phyloP scores from a whole-genome alignment of 2,113 vertebrate genomes.

The Oceanites oceanicus region DNA sequence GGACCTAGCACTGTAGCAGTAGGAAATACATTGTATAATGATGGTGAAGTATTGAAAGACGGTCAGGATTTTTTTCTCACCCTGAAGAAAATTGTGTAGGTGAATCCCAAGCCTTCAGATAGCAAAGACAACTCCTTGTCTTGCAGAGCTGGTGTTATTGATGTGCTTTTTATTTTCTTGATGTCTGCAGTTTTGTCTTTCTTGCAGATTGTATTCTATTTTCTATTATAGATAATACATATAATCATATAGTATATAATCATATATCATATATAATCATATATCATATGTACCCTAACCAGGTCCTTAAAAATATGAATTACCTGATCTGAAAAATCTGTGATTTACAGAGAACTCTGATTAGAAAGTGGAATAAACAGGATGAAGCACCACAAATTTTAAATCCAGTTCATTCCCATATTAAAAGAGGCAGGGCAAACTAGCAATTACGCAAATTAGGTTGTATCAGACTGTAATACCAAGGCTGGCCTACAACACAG shows the following conservation, averaged over 20 bases:
- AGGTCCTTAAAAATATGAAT: not conserved
- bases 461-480: not conserved
- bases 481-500: not conserved
- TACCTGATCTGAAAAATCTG: not conserved
- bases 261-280: no score
- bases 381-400: not conserved
- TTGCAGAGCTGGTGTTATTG: not conserved
- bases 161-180: not conserved
- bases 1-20: not conserved
- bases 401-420: not conserved
- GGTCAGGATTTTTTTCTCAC: not conserved
- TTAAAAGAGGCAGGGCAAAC: not conserved
- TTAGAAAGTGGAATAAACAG: not conserved
- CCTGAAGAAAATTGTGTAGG: not conserved
- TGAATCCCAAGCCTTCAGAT: not conserved
- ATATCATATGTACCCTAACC: not conserved
- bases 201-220: not conserved
- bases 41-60: not conserved
- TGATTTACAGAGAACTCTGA: not conserved
- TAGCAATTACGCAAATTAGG: not conserved
- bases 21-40: not conserved
- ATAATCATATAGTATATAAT: no score
- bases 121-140: not conserved
- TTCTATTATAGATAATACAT: not conserved
- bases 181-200: not conserved